Base-by-base conservation (phyloP, 2,797 vertebrate species). In the Calcarius lapponicus region DNA sequence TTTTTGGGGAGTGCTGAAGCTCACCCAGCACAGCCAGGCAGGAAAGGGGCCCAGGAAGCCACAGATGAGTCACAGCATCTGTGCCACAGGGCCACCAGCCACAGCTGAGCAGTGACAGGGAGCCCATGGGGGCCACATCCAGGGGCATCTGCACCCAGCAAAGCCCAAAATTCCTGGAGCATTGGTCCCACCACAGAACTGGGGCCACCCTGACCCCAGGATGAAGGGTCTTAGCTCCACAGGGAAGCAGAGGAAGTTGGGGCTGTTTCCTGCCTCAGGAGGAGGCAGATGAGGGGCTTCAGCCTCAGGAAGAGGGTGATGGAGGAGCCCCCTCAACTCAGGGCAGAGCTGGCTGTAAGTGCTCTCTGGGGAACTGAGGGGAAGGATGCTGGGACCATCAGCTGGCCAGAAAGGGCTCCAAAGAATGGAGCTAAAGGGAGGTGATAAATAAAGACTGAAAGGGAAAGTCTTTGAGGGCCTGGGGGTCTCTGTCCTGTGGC, bases 21-120 rank as follows among this genome's bases (percentile, higher is more conserved):
- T 71, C 6, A 4, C 15, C 21, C 61, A n/a, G 51, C 3, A 2
- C 1, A 0, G 60, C 25, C 1, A 0, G 56, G 64, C 84, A 92
- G 85, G 93, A 93, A 96, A 91, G 53, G 32, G 85, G 65, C 95
- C 93, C 94, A 96, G 91, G 91, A 96, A 96, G 82, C 57, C 80
- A 86, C 17, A 0, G 1, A 31, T 92, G 91, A 96, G 79, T 96
- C 93, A 96, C 1, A 4, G n/a, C 20, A 18, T 78, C 57, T 64
- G 69, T 48, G 50, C 60, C 2, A 0, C 20, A 11, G 50, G 32
- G 88, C 60, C 56, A 73, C 36, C 19, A 7, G 71, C 32, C 48
- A 51, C 0, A 1, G 78, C 80, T 62, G 53, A 0, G 0, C 1
- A 0, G 16, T 20, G 40, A 79, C 25, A 69, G 43, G 74, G 50